phyloP scores from a whole-genome alignment of 2,797 vertebrate genomes.

The Valencia hispanica region DNA sequence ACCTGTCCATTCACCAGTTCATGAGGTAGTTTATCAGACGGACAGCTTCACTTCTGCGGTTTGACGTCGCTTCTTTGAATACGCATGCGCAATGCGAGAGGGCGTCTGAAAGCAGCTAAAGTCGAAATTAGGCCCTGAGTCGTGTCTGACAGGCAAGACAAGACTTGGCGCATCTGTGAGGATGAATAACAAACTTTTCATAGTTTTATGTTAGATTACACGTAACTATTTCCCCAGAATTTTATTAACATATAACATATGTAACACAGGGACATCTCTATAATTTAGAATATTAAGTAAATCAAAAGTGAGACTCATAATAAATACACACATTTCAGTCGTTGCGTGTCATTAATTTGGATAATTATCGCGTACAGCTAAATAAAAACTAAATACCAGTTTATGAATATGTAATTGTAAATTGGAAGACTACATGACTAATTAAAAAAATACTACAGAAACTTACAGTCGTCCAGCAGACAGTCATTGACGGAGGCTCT shows the following conservation, averaged over 20 bases:
- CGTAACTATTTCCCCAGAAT: not conserved
- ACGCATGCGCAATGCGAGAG: constrained; percentile 58
- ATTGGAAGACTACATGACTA: not conserved
- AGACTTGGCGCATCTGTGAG: not conserved
- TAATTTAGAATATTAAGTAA: not conserved
- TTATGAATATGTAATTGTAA: not conserved
- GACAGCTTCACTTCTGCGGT: constrained; percentile 45
- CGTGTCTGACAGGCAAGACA: constrained; percentile 14
- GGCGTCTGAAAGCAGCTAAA: not conserved
- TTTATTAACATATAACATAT: not conserved
- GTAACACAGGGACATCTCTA: no score
- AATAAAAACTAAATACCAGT: not conserved
- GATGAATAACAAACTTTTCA: not conserved
- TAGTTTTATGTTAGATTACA: not conserved
- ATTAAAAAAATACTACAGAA: not conserved
- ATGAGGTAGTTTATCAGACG: constrained; percentile 42
- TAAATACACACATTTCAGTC: not conserved
- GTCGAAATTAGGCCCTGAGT: not conserved
- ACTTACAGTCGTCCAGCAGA: not conserved
- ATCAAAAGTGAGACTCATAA: not conserved
- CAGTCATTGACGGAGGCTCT: not conserved
- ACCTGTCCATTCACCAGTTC: constrained; percentile 56
- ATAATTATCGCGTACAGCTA: not conserved
- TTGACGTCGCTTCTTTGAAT: constrained; percentile 41
- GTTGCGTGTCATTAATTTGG: not conserved